Base-by-base conservation (phyloP, 1,140 invertebrate species). In the Caerostris extrusa region DNA sequence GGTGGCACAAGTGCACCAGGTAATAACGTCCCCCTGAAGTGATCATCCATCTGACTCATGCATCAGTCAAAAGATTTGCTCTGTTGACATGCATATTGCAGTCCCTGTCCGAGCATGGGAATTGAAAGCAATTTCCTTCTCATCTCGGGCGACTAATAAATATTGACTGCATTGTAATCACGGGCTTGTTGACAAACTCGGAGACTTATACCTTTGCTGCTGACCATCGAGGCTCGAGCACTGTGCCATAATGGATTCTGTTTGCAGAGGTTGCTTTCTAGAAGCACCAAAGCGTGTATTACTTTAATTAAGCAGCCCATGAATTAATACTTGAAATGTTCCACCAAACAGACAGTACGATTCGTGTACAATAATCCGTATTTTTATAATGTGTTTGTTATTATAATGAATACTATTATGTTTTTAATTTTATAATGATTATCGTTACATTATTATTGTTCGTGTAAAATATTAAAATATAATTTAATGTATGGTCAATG, bases 161-260 rank as follows among this genome's bases (percentile, higher is more conserved):
- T 92, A 92, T 92, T 92, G 90, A 85, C 90, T 92, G 82, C 60
- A 92, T 85, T 92, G 82, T 92, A 92, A 92, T 92, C 90, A 92
- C 90, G 17, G 55, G 81, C 5, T 34, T 92, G 90, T 92, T 92
- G 90, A 92, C 90, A 92, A 69, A 85, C 19, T 34, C n/a, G 57
- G 53, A 10, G 60, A 89, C 19, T 69, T 56, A 71, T 89, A 89
- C 64, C 8, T 87, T 60, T 87, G 58, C 57, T 12, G 5, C 8
- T 19, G 19, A 87, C 57, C 19, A 7, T 58, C 57, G 57, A 6
- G 10, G 57, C 56, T n/a, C 19, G 60, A 58, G 57, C 12, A 12
- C 57, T 60, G 12, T 12, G 64, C 17, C 34, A 55, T 55, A 89
- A 89, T 89, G 60, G 64, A 89, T 89, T 64, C 50, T 14, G 8